These are phyloP conservation scores for Flexamia atlantica DNA, from an alignment of 2,888 invertebrate genomes.

Conservation along the genomic window DNA sequence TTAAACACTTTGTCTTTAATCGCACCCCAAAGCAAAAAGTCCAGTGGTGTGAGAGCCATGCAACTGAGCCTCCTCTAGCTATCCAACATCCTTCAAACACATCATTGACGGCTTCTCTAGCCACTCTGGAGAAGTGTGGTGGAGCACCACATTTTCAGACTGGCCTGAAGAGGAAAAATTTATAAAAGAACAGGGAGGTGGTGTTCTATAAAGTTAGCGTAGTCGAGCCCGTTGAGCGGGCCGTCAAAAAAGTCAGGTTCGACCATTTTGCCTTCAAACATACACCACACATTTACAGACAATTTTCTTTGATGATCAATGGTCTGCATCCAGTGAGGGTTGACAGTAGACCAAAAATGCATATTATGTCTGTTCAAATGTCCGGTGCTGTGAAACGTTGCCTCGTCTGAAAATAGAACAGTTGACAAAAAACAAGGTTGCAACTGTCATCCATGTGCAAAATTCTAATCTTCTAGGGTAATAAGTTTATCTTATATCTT, in stretches of 20 bases:
- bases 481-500: background rate
- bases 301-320: background rate
- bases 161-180: background rate
- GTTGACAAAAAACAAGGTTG: conserved; percentile 9
- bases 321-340: conserved; percentile 9
- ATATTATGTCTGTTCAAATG: background rate
- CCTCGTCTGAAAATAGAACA: conserved; percentile 1
- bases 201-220: background rate
- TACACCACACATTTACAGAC: background rate
- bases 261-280: background rate
- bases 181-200: background rate
- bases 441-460: background rate
- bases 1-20: conserved; percentile 8
- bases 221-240: background rate
- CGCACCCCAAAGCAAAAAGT: conserved; percentile 3
- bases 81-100: background rate
- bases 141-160: conserved; percentile 3
- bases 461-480: conserved; percentile 11
- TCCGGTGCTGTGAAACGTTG: background rate
- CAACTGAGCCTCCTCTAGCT: background rate
- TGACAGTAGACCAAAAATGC: background rate
- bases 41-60: background rate
- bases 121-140: conserved; percentile 8
- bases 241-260: background rate
- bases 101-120: conserved; percentile 19